These are phyloP conservation scores for Drosophila burlai DNA, from an alignment of 1,140 invertebrate genomes.

Conservation along the genomic window DNA sequence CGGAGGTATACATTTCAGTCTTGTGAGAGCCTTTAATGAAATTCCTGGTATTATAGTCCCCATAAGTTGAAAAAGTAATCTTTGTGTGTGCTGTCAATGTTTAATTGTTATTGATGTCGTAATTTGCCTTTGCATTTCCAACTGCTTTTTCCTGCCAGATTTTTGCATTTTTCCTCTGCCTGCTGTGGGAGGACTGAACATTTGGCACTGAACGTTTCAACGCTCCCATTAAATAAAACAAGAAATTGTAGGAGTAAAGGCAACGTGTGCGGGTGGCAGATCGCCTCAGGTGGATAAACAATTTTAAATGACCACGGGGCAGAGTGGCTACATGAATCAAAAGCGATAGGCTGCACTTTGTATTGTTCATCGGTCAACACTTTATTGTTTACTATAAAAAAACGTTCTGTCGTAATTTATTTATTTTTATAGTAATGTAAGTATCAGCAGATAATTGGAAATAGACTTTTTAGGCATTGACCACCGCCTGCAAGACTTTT, in stretches of 20 bases:
- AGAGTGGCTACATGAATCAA: slow-evolving; percentile 28
- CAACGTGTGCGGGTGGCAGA: slow-evolving; percentile 25
- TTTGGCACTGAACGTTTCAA: slow-evolving; percentile 49
- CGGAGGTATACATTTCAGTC: not conserved
- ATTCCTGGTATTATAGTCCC: slow-evolving; percentile 8
- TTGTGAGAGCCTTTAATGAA: slow-evolving; percentile 6
- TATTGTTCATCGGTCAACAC: slow-evolving; percentile 18
- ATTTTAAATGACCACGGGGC: slow-evolving; percentile 39
- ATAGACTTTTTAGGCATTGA: too few relatives aligned
- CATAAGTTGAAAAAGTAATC: slow-evolving; percentile 16
- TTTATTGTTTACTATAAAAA: slow-evolving; percentile 11
- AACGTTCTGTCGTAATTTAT: slow-evolving; percentile 15
- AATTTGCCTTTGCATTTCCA: slow-evolving; percentile 33
- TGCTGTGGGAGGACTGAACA: slow-evolving; percentile 26
- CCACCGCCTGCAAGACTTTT: not conserved
- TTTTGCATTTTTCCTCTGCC: slow-evolving; percentile 15
- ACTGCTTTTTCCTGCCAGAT: slow-evolving; percentile 29
- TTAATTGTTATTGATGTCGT: slow-evolving; percentile 36
- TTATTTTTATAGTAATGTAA: slow-evolving; percentile 13
- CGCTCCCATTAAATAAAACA: slow-evolving; percentile 40
- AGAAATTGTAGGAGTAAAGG: slow-evolving; percentile 19
- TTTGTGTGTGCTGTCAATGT: slow-evolving; percentile 2
- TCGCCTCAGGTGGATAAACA: slow-evolving; percentile 42
- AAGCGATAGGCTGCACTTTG: slow-evolving; percentile 17
- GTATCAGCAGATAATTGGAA: not conserved